phyloP scores from a whole-genome alignment of 2,888 invertebrate species.

The Hyles lineata region DNA sequence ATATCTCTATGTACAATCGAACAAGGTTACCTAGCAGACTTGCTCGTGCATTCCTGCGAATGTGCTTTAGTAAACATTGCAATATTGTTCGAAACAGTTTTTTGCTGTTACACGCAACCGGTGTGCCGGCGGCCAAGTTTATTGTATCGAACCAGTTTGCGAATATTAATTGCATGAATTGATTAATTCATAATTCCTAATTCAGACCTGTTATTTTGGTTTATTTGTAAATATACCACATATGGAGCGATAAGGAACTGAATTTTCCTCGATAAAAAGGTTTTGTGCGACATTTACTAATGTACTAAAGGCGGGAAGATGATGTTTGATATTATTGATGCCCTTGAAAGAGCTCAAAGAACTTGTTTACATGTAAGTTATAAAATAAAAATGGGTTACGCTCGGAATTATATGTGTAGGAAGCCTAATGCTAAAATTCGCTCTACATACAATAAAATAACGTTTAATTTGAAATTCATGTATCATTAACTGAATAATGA shows the following conservation, averaged over 20 bases:
- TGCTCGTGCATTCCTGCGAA: not conserved
- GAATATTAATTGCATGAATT: constrained; percentile 4
- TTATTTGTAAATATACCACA: not conserved
- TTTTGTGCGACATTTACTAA: not conserved
- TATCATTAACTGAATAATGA: too few species aligned
- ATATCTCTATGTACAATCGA: not conserved
- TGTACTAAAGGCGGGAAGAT: not conserved
- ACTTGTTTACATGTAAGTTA: not conserved
- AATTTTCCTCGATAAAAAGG: not conserved
- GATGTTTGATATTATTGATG: not conserved
- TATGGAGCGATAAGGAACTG: not conserved
- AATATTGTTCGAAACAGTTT: constrained; percentile 13
- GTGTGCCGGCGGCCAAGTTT: not conserved
- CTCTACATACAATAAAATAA: too few species aligned
- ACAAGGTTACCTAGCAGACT: constrained; percentile 5
- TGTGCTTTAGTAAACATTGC: constrained; percentile 6
- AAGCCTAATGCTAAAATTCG: too few species aligned
- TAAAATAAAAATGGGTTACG: too few species aligned
- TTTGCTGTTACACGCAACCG: constrained; percentile 14
- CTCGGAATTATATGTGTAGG: too few species aligned
- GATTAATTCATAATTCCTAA: not conserved
- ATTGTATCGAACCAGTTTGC: constrained; percentile 5
- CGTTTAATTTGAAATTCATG: too few species aligned
- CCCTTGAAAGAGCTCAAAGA: not conserved
- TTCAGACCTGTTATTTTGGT: not conserved